Base-by-base conservation (phyloP, 2,113 vertebrate species). In the Forbesichthys agassizii region DNA sequence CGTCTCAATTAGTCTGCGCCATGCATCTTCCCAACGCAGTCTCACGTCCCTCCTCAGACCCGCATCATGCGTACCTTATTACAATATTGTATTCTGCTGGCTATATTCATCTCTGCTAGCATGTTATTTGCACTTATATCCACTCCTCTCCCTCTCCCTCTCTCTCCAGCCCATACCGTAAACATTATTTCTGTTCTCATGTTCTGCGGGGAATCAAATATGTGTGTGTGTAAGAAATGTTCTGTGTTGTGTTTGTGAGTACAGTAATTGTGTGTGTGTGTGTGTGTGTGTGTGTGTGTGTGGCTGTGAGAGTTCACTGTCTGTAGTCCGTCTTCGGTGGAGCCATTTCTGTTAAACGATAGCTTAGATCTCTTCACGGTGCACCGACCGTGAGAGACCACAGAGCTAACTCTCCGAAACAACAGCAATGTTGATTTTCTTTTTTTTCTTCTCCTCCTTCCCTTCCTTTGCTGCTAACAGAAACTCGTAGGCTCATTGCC, bases 1-100 rank as follows among this genome's bases (percentile, higher is more conserved):
- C 88, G 81, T 89, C 90, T 90, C 86, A 89, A 90, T 90, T 89
- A 90, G 88, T 84, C 78, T n/a, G 76, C 84, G 67, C 68, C 33
- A 74, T 73, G 79, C 80, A 74, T 83, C 85, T 85, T 2, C 76
- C 87, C 71, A 83, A 84, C 62, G 74, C 86, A 84, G 84, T 80
- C 84, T 79, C 87, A 87, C 83, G 78, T 83, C 84, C 88, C 65
- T 74, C 69, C 83, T 78, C 80, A 62, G 74, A 79, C 54, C 16
- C 62, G 77, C 81, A 82, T 79, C 70, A 48, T 68, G 74, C 85
- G 88, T 85, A 84, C 88, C 83, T 90, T 82, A 87, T 91, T 87
- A 87, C 77, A 90, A 86, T 89, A 87, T 82, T 86, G 87, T 63
- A 88, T 84, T 75, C 75, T 49, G 70, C 58, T 18, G 68, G 71